Base-by-base conservation (phyloP, 2,113 vertebrate genomes). In the Holacanthus passer region DNA sequence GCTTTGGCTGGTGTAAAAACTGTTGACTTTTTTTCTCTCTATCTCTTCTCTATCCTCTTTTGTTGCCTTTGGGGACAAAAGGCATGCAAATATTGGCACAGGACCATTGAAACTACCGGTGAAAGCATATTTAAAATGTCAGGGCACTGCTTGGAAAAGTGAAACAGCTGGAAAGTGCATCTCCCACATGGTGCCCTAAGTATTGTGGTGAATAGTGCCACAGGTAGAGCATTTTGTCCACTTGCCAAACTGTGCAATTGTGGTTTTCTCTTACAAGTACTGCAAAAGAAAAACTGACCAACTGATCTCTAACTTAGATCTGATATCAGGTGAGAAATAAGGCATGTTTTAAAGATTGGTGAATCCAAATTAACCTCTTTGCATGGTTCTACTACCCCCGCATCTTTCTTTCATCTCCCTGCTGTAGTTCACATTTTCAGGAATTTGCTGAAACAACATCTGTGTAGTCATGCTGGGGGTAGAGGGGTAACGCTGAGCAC, bases 361-460 rank as follows among this genome's bases (percentile, higher is more conserved):
- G 45, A 78, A 88, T 87, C 82, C 82, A 92, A 89, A 86, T 75
- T 22, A 83, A 0, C 63, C 71, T 82, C 76, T 76, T 59, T 53
- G 55, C 32, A 62, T 79, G 55, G 39, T 66, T 53, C 35, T 50
- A 59, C 48, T 73, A 35, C 78, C 89, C 74, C 66, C 5, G 10
- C 32, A 37, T 75, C 29, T 52, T 50, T 59, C n/a, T n/a, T 76
- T 64, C 37, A 12, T 58, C 47, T 24, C 10, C 11, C 16, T 1
- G 13, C 50, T 35, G 45, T 22, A 52, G 53, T 64, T 81, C 81
- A 78, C 91, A 90, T 94, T 83, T 95, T 94, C 91, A 94, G 94
- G 91, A 97, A 96, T 94, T 95, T 96, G 7, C 95, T 96, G 93
- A 96, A 94, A 94, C 95, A 96, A 94, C 95, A 93, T 97, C 94